Base-by-base conservation (phyloP, 2,797 vertebrate genomes). In the Distichodus sexfasciatus region DNA sequence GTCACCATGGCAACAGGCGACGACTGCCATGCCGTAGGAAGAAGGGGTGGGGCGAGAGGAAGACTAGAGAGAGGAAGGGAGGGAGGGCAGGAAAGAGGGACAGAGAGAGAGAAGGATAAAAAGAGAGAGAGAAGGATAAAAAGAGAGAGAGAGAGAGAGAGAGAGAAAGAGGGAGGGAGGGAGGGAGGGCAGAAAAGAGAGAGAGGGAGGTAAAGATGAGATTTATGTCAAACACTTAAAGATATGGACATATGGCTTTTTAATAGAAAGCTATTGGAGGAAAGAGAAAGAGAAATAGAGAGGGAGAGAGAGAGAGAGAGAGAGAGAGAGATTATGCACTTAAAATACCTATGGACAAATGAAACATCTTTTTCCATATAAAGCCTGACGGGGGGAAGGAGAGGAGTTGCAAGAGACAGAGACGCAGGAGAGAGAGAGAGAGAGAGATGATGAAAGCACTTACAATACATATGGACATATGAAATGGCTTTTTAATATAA, bases 1-100 rank as follows among this genome's bases (percentile, higher is more conserved):
- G 88, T 91, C 82, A 70, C 83, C 86, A 89, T 83, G 82, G 88
- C 83, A 90, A 90, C 90, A 68, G 66, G 69, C 50, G 48, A 75
- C 80, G 77, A 78, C 66, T 40, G 15, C 44, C 53, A 44, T n/a
- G 47, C 62, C 33, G 57, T 60, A 71, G 36, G 48, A 66, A 50
- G 23, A 68, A n/a, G 61, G 64, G 72, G 51, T 33, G 48, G 48
- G 21, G 33, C 19, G 14, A 23, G 5, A n/a, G 21, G 54, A 19
- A 58, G 9, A 12, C 19, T 23, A 12, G 17, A 36, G 53, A 35
- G 2, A 19, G 53, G 53, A 38, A n/a, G n/a, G n/a, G n/a, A n/a
- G n/a, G n/a, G n/a, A n/a, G n/a, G n/a, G n/a, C n/a, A n/a, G n/a
- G n/a, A n/a, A n/a, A n/a, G n/a, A n/a, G n/a, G n/a, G n/a, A n/a